Evolutionary conservation across 1,140 invertebrate genomes (phyloP), one percentile per base, ranked within the genome.

Genomic region (Sipha flava): DNA sequence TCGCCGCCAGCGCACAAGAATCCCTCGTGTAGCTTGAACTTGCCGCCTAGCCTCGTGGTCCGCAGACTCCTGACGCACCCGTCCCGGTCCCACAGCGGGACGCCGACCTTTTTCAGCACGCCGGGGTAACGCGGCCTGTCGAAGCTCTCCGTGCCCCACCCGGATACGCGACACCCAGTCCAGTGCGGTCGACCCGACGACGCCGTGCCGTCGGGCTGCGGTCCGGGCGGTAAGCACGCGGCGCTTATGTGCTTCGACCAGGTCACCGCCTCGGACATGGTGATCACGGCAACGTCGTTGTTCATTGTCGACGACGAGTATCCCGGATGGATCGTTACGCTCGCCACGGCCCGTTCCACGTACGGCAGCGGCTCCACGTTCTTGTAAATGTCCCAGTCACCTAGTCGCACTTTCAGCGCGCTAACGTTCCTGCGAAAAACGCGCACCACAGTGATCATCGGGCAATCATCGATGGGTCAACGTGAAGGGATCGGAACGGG

Each of bases 301-400:
- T 83, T 84, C 10, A 88, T 83, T 29, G 81, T 85, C 3, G 80
- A 81, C 0, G 81, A 37, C 31, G 84, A 72, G 82, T 84, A 89
- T 0, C 84, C 79, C 0, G 84, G 85, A 81, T 88, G 88, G 9
- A 85, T 80, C 0, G 84, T 47, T 1, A 87, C 82, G 29, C 82
- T 80, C 0, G 68, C 57, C 0, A 90, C 89, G 23, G 84, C 81
- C 37, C 86, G 82, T 64, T 90, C 89, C 81, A 90, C 88, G 80
- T 89, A 87, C 0, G 87, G 86, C 54, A 87, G 85, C 0, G 87
- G 85, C 81, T 91, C 90, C 18, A 86, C 85, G 86, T 79, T 45
- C 84, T 82, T 7, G 85, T 70, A 16, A 79, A 80, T 88, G 83
- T 90, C 89, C 85, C 87, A 88, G 80, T 87, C 87, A 0, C 87